These are phyloP conservation scores for Brachyptera risi DNA, from an alignment of 2,888 invertebrate species.

Conservation along the genomic window DNA sequence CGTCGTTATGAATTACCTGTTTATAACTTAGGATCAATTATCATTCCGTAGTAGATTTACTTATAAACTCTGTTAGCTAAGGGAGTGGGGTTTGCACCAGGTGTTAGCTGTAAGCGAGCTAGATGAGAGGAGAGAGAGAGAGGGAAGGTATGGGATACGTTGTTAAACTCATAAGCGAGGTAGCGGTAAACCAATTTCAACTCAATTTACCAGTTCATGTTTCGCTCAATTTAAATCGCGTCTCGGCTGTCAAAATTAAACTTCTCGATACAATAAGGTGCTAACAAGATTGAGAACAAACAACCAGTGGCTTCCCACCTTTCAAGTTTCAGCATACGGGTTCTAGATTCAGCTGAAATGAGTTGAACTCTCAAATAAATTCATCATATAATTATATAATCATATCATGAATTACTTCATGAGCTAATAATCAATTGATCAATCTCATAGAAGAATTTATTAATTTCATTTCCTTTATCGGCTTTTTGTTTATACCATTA, in stretches of 20 bases:
- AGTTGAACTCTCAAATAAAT: no score
- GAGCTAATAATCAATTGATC: no score
- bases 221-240: neutral
- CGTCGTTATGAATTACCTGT: neutral
- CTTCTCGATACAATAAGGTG: neutral
- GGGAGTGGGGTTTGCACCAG: conserved; percentile 1
- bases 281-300: conserved; percentile 5
- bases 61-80: neutral
- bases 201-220: conserved; percentile 15
- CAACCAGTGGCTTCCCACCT: neutral
- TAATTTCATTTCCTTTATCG: no score
- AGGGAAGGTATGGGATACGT: conserved; percentile 4
- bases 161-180: neutral
- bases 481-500: no score
- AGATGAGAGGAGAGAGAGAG: no score
- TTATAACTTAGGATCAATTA: neutral
- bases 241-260: conserved; percentile 7
- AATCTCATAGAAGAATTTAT: no score
- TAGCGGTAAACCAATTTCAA: conserved; percentile 10
- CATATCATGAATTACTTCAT: no score
- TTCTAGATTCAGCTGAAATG: no score
- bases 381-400: no score
- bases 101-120: conserved; percentile 1
- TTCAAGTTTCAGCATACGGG: no score
- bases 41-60: neutral